phyloP scores from a whole-genome alignment of 64 coral and sea anemone species.

The Acropora tenuis region DNA sequence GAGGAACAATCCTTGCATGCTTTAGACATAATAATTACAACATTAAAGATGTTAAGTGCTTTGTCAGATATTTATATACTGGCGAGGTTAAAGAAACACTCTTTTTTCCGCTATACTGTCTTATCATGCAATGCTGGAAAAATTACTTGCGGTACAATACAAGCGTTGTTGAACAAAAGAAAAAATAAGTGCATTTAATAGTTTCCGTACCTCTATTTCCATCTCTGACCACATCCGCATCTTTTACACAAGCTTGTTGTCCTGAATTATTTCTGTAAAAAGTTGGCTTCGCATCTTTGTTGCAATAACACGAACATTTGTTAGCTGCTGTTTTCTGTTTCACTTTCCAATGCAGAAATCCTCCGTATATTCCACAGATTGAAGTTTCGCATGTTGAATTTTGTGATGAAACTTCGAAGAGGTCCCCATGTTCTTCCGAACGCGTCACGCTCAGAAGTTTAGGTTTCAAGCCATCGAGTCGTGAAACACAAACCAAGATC shows the following conservation, averaged over 20 bases:
- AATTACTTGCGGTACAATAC: neutral
- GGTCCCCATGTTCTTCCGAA: neutral
- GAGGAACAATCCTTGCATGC: no score
- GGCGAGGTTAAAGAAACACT: no score
- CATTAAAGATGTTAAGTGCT: no score
- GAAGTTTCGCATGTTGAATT: neutral
- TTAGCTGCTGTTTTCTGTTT: neutral
- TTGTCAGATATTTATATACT: no score
- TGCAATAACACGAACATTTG: constrained; percentile 14
- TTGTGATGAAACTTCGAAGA: neutral
- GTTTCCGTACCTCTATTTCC: neutral
- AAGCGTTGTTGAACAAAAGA: neutral
- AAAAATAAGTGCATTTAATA: neutral
- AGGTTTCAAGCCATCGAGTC: neutral
- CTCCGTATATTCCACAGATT: neutral
- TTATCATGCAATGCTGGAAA: no score
- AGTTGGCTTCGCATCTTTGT: neutral
- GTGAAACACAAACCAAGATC: neutral
- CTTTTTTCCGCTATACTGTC: no score
- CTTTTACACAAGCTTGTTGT: neutral
- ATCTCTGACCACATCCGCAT: neutral
- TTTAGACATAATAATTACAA: no score
- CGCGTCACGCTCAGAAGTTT: constrained; percentile 24
- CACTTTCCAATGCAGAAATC: neutral
- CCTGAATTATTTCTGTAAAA: neutral